Base-by-base conservation (phyloP, 2,797 vertebrate genomes). In the Rhinatrema bivittatum region DNA sequence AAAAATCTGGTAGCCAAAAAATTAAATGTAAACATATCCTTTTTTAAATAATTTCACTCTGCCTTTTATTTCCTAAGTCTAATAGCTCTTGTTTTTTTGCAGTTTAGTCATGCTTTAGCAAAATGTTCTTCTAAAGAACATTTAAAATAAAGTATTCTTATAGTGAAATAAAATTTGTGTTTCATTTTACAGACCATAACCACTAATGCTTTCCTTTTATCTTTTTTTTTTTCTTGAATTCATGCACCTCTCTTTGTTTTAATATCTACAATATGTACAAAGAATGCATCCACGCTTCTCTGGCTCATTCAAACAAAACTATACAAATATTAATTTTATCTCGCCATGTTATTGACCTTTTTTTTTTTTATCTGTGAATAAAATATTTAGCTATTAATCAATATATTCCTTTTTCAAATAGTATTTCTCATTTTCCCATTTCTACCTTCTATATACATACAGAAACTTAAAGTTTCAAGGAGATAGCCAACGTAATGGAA, bases 211-310 rank as follows among this genome's bases (percentile, higher is more conserved):
- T 91, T 90, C 87, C 89, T 91, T 86, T 82, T 82, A 82, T 83
- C 84, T 87, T 78, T 87, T 90, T 87, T 89, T 92, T 88, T 90
- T 87, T 95, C 88, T 87, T 91, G 88, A 68, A 86, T 87, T 97
- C 94, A 98, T 98, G 94, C 93, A 98, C 88, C 87, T 87, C 91
- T 96, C 90, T 87, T 87, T 89, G 70, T 79, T 91, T 91, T 85
- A 89, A 56, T 99, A 97, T 99, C 88, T 99, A 99, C 94, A 98
- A 65, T 99, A 98, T 99, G 69, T 99, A 99, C 96, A 99, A 94
- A 93, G 91, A 91, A 89, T 94, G 96, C 91, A 97, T 90, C 95
- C 93, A 90, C 90, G 90, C 91, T 90, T 90, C 81, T 70, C 84
- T 86, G 74, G 83, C 85, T 92, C 91, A 90, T 94, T 93, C 93